Percentiles rank a stretch among this genome's conserved stretches.
Conservation (phyloP, 2,888 invertebrate species). For the Morpho achilles region DNA sequence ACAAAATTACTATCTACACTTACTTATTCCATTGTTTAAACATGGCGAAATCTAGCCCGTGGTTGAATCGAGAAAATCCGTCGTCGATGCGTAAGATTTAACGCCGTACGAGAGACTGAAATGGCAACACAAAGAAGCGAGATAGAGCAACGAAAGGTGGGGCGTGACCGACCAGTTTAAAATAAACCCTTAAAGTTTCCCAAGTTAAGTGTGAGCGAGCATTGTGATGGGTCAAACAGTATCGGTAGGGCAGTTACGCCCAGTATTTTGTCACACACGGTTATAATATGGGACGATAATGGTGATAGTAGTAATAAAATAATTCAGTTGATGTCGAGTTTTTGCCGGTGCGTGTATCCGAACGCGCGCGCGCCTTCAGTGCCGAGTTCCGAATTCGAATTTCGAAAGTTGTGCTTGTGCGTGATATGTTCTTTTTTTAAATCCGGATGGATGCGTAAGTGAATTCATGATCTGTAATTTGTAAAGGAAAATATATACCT, state of each 20-base stretch:
- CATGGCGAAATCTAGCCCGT: constrained; percentile 35
- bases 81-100: constrained; percentile 42
- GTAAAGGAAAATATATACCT: not conserved
- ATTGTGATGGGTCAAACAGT: constrained; percentile 23
- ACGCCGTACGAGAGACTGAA: constrained; percentile 30
- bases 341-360: constrained; percentile 42
- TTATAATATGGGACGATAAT: constrained; percentile 64
- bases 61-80: constrained; percentile 40
- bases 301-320: constrained; percentile 65
- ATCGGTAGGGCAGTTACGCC: constrained; percentile 50
- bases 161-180: constrained; percentile 36
- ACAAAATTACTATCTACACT: not conserved
- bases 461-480: not conserved
- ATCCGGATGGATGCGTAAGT: constrained; percentile 8
- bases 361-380: constrained; percentile 30
- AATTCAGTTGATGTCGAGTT: constrained; percentile 66
- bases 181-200: constrained; percentile 28
- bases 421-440: constrained; percentile 7
- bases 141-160: constrained; percentile 44
- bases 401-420: constrained; percentile 14
- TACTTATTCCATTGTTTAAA: constrained; percentile 22
- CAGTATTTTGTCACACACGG: constrained; percentile 59
- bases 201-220: not conserved
- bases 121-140: constrained; percentile 35
- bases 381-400: constrained; percentile 16